phyloP scores from a whole-genome alignment of 2,797 vertebrate species.

The Brachymystax lenok region DNA sequence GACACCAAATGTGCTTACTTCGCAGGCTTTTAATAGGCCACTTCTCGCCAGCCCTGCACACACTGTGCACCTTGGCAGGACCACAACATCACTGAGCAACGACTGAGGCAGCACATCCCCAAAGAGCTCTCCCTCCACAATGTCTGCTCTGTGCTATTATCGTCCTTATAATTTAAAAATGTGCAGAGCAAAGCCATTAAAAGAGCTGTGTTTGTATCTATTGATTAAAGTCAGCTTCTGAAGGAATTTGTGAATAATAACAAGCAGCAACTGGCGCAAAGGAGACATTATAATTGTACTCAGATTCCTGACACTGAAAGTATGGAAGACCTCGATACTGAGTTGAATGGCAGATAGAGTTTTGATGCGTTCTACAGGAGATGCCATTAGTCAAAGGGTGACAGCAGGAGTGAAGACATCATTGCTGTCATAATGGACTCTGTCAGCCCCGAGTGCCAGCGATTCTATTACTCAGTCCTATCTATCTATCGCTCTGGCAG shows the following conservation, averaged over 20 bases:
- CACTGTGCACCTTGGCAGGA: constrained; percentile 31
- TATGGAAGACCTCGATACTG: background rate
- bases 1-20: constrained; percentile 52
- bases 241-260: background rate
- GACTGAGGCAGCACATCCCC: constrained; percentile 14
- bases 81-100: constrained; percentile 33
- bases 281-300: background rate
- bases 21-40: constrained; percentile 50
- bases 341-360: background rate
- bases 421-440: constrained; percentile 6
- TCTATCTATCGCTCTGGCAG: constrained; percentile 40
- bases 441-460: background rate
- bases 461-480: constrained; percentile 46
- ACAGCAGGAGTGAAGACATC: background rate
- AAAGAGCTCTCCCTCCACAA: background rate
- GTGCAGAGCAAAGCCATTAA: constrained; percentile 13
- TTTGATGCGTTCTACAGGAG: background rate
- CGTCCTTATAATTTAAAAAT: background rate
- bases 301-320: background rate
- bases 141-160: background rate
- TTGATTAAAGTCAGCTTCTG: background rate
- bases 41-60: constrained; percentile 43
- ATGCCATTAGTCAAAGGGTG: background rate
- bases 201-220: background rate
- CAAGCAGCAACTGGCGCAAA: background rate